Base-by-base conservation (phyloP, 2,113 vertebrate genomes). In the Aldabrachelys gigantea region DNA sequence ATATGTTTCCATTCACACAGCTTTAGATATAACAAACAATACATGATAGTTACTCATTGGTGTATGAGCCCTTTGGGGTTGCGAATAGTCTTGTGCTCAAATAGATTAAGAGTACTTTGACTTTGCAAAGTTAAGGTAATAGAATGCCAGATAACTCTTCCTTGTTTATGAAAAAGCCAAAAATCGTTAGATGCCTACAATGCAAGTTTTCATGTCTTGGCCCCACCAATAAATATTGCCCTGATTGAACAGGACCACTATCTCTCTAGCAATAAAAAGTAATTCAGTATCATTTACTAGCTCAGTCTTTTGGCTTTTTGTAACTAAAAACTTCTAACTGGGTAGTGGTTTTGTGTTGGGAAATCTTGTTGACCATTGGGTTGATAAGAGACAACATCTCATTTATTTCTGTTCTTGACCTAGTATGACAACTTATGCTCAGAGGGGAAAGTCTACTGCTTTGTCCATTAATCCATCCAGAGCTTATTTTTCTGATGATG, bases 161-260 rank as follows among this genome's bases (percentile, higher is more conserved):
- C 1, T 59, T 85, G 57, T 95, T 16, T 78, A 22, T 41, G 69
- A 75, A 75, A 41, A 75, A 24, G 69, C n/a, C 10, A 83, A 52
- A 27, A 22, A 75, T 1, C 2, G 10, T 75, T 41, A 21, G 22
- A 65, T n/a, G 6, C 27, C 79, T 17, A 84, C 11, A 44, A 3
- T 8, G 0, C 21, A 81, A 49, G 19, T 3, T 1, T 0, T 2
- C 29, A 57, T 27, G 5, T 44, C 90, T 69, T 78, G 2, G 27
- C 88, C 10, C 54, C 69, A 5, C 50, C 9, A 59, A 35, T 88
- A 91, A 80, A 89, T n/a, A 57, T 57, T 2, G 82, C 1, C 5
- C 41, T 62, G 27, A 49, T 4, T 10, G 35, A 7, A 50, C 13
- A 90, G n/a, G 47, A 9, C 14, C 8, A 11, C 57, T 1, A 9